These are phyloP conservation scores for Percopsis omiscomaycus DNA, from an alignment of 2,797 vertebrate species.

Conservation along the genomic window DNA sequence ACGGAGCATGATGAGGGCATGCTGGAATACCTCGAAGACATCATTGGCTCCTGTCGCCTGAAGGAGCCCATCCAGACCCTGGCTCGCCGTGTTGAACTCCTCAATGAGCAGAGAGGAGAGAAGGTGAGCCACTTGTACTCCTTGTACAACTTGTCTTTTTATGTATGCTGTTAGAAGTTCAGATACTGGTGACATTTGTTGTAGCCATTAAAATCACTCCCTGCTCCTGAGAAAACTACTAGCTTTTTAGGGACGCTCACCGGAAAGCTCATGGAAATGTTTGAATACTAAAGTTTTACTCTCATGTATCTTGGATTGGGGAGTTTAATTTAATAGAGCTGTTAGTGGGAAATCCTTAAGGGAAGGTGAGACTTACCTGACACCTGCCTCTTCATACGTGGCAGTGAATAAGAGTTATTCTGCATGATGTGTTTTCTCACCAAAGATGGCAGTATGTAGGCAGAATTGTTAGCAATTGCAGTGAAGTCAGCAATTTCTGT, in stretches of 20 bases:
- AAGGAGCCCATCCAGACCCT: constrained; percentile 88
- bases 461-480: constrained; percentile 14
- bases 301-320: not conserved
- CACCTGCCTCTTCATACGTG: constrained; percentile 27
- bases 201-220: not conserved
- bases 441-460: too few relatives aligned
- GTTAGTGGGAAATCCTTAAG: not conserved
- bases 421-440: not conserved
- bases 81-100: constrained; percentile 84
- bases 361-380: constrained; percentile 21
- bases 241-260: not conserved
- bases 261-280: not conserved
- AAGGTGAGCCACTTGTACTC: constrained; percentile 78
- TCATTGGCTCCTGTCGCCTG: constrained; percentile 92
- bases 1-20: constrained; percentile 95
- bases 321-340: not conserved
- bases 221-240: not conserved
- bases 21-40: constrained; percentile 96
- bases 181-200: not conserved
- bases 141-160: not conserved
- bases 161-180: not conserved
- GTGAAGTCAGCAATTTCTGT: not conserved
- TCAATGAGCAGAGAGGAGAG: constrained; percentile 93
- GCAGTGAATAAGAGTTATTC: constrained; percentile 10
- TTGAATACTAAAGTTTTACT: not conserved